Percentiles rank a stretch among this genome's conserved stretches.
Conservation (phyloP, 2,113 vertebrate genomes). For the Asarcornis scutulata region DNA sequence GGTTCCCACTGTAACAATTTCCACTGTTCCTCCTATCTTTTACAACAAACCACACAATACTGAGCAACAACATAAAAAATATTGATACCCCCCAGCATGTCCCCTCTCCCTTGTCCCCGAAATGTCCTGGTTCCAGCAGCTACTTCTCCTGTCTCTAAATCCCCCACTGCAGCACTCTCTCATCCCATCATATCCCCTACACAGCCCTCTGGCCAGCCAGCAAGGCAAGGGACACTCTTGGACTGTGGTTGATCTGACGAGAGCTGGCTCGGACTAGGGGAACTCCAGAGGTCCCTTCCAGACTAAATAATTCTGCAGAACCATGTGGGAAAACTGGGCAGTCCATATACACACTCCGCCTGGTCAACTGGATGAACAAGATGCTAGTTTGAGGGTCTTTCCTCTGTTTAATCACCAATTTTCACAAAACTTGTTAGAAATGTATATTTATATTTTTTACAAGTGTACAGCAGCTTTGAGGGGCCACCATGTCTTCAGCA, state of each 20-base stretch:
- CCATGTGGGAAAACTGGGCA: not conserved
- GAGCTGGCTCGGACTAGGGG: no score
- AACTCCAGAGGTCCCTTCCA: not conserved
- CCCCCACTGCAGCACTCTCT: not conserved
- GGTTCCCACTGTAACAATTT: not conserved
- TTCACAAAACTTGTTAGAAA: not conserved
- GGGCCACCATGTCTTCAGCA: not conserved
- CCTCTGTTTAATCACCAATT: not conserved
- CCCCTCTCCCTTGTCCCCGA: not conserved
- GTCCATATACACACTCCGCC: rapidly evolving
- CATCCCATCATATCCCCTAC: rapidly evolving
- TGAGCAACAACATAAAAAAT: not conserved
- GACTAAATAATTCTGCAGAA: not conserved
- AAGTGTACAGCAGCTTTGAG: not conserved
- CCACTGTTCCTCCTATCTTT: not conserved
- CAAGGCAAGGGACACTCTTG: not conserved
- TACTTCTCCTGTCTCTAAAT: not conserved
- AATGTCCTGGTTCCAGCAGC: not conserved
- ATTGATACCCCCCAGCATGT: rapidly evolving
- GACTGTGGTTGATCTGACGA: not conserved
- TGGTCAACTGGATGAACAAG: not conserved
- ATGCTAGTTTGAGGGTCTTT: not conserved
- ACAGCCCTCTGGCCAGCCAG: not conserved
- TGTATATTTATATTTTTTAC: not conserved
- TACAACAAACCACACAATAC: not conserved